phyloP scores from a whole-genome alignment of 37 sponge, comb jelly and placozoan species.

The Bolinopsis microptera region DNA sequence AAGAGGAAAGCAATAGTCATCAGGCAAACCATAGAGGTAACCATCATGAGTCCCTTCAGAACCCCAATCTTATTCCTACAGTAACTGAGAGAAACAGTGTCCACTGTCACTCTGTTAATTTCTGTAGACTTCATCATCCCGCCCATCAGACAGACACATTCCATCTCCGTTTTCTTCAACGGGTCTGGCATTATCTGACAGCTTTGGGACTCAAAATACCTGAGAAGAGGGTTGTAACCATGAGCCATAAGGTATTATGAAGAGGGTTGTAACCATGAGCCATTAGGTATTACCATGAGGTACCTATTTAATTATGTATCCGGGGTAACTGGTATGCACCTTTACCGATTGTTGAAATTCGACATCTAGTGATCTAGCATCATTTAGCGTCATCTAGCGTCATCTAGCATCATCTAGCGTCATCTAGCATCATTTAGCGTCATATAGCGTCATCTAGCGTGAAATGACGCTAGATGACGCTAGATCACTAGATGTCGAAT shows the following conservation, averaged over 20 bases:
- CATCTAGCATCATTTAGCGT: no score
- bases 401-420: no score
- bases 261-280: no score
- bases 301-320: no score
- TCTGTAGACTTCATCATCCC: background rate
- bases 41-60: slow-evolving; percentile 29
- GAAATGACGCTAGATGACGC: no score
- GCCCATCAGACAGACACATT: background rate
- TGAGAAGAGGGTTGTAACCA: background rate
- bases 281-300: no score
- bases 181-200: background rate
- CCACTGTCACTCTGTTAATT: background rate
- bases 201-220: background rate
- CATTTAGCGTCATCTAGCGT: no score
- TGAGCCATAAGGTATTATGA: background rate
- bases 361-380: no score
- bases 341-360: no score
- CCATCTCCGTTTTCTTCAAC: background rate
- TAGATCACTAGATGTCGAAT: no score
- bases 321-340: no score
- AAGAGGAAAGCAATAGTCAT: background rate
- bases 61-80: background rate
- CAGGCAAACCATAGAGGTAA: slow-evolving; percentile 3
- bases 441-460: no score
- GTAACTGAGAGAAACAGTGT: background rate